Base-by-base conservation (phyloP, 1,140 invertebrate species). In the Drosophila chauvacae region DNA sequence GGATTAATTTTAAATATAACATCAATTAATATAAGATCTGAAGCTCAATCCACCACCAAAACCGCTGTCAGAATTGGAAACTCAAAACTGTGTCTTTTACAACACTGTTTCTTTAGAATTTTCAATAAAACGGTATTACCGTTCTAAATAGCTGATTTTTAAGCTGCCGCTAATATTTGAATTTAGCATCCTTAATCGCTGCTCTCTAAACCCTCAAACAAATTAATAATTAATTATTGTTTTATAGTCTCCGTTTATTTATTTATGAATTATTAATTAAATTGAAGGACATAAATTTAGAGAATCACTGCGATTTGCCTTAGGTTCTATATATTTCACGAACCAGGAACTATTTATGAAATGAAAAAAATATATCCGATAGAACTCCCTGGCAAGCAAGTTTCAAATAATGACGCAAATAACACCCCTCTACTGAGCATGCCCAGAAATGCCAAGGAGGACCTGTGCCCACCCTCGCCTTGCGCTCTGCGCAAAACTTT, bases 391-490 rank as follows among this genome's bases (percentile, higher is more conserved):
- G 23, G 30, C 28, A 45, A 55, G 16, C 18, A 30, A 37, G 61
- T 37, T 62, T 70, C 65, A 44, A 73, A 70, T 44, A 26, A 23
- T 44, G 28, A 39, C 20, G 30, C 28, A 57, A 57, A 75, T 56
- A 39, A 39, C 53, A 70, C 50, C 42, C 45, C 44, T 69, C 42
- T 55, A 50, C 65, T 63, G 76, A 70, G 76, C 76, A 78, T 78
- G 76, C 65, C 37, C 76, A 62, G 65, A 78, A 62, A 33, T n/a
- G 33, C 39, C 20, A 45, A 53, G 35, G 28, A 59, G 45, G 64
- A 59, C 23, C 45, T 44, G 39, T 39, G 51, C 44, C 45, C 45
- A 71, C 75, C 75, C 75, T 51, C 30, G 35, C 39, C 14, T 37
- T 26, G 51, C 65, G 44, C 73, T 42, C 58, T 78, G 76, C 76